These are phyloP conservation scores for Drosophila punjabiensis DNA, from an alignment of 1,140 invertebrate genomes.

Conservation along the genomic window DNA sequence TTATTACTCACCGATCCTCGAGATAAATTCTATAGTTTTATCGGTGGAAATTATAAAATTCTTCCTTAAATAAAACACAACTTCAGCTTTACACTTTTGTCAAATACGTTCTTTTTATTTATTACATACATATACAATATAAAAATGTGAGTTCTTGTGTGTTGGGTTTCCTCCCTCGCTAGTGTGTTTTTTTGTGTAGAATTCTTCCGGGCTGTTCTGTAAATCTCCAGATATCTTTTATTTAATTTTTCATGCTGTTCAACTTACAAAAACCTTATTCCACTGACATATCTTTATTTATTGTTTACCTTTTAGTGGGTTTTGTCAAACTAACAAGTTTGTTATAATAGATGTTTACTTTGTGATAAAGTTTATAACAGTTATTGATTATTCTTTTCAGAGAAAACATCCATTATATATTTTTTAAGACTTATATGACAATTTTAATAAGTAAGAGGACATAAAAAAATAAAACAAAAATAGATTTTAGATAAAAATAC, in stretches of 20 bases:
- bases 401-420: background rate
- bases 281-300: background rate
- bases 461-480: background rate
- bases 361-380: background rate
- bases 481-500: background rate
- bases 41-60: background rate
- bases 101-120: slow-evolving; percentile 63
- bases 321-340: background rate
- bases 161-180: slow-evolving; percentile 41
- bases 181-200: slow-evolving; percentile 44
- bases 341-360: background rate
- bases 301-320: background rate
- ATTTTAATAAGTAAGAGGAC: background rate
- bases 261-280: background rate
- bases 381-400: background rate
- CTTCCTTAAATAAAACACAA: slow-evolving; percentile 46
- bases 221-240: slow-evolving; percentile 15
- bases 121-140: slow-evolving; percentile 67
- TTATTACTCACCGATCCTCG: background rate
- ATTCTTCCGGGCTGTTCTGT: slow-evolving; percentile 18
- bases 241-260: background rate
- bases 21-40: background rate
- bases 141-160: slow-evolving; percentile 61
- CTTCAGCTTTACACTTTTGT: slow-evolving; percentile 57
- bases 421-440: background rate